Percentiles rank a stretch among this genome's conserved stretches.
phyloP scores from a whole-genome alignment of 2,797 vertebrate species.

The Etheostoma nigrum region DNA sequence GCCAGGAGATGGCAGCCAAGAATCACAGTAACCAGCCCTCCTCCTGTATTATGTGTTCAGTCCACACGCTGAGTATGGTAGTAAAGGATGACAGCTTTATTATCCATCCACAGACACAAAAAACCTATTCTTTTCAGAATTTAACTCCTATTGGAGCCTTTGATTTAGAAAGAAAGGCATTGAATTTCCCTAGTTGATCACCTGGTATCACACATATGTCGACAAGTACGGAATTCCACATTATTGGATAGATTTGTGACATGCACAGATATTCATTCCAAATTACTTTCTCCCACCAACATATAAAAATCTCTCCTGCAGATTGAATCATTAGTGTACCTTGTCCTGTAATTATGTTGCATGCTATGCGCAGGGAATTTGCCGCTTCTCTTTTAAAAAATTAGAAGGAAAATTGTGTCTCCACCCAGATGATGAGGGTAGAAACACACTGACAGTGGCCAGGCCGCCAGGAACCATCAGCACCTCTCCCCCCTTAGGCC shows the following conservation, averaged over 20 bases:
- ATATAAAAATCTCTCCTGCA: no score
- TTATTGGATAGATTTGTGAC: background rate
- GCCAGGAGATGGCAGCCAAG: constrained; percentile 35
- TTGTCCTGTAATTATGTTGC: no score
- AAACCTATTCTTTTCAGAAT: background rate
- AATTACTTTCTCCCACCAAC: no score
- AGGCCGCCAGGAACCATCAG: no score
- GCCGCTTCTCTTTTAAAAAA: no score
- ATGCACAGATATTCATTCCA: background rate
- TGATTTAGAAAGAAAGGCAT: background rate
- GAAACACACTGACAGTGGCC: no score
- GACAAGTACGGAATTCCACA: background rate
- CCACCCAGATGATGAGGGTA: no score
- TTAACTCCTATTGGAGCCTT: background rate
- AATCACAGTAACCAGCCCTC: background rate
- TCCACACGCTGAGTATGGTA: no score
- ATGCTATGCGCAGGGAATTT: no score
- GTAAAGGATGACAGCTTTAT: background rate
- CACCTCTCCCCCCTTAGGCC: no score
- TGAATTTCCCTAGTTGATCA: background rate
- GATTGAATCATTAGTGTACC: no score
- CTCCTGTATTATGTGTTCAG: background rate
- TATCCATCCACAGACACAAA: background rate
- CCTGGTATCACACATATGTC: background rate
- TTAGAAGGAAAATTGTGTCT: no score